These are phyloP conservation scores for Nebria brevicollis DNA, from an alignment of 2,888 invertebrate species.

Conservation along the genomic window DNA sequence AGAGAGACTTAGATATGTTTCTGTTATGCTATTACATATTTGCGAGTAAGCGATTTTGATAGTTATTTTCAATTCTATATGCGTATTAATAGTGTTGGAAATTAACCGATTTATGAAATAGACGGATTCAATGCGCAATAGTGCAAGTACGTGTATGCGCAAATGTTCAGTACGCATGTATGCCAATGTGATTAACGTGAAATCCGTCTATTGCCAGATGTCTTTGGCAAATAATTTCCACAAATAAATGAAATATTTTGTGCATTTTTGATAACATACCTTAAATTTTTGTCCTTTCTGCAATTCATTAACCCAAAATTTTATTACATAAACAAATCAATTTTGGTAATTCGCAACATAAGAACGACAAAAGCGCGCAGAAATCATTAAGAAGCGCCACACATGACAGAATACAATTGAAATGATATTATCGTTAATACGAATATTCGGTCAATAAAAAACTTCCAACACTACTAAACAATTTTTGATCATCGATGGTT, in stretches of 20 bases:
- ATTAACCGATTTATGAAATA: not conserved
- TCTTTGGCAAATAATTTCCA: not conserved
- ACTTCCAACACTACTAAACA: constrained; percentile 29
- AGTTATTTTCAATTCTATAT: not conserved
- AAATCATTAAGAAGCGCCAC: not conserved
- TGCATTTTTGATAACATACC: not conserved
- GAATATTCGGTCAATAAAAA: not conserved
- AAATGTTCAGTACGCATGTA: not conserved
- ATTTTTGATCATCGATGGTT: constrained; percentile 23
- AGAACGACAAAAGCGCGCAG: not conserved
- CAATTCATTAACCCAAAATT: not conserved
- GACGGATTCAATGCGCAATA: too few species aligned
- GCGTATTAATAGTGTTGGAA: not conserved
- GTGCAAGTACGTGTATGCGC: too few species aligned
- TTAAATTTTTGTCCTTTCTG: constrained; percentile 1
- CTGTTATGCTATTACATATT: not conserved
- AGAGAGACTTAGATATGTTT: constrained; percentile 25
- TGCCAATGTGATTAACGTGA: not conserved
- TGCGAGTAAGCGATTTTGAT: not conserved
- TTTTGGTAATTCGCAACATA: not conserved
- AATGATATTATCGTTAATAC: not conserved
- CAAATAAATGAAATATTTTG: not conserved
- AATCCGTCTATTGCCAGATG: not conserved
- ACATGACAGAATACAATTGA: not conserved
- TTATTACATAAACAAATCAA: not conserved